These are phyloP conservation scores for Poecilia gillii DNA, from an alignment of 2,797 vertebrate genomes.

Conservation along the genomic window DNA sequence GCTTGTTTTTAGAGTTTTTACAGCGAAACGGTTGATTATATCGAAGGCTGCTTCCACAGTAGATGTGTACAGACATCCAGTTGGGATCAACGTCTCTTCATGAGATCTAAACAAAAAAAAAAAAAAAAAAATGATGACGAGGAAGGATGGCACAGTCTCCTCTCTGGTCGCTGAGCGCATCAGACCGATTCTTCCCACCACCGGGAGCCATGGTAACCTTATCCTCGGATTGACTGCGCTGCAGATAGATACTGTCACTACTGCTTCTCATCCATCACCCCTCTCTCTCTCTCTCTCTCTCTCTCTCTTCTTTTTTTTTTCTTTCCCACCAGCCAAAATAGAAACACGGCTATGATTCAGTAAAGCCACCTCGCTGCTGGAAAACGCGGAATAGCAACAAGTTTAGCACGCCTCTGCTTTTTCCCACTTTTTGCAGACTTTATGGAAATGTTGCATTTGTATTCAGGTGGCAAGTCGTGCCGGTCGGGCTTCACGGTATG, in stretches of 20 bases:
- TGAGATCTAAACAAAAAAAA: background rate
- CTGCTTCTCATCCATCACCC: slow-evolving; percentile 55
- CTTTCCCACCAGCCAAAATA: slow-evolving; percentile 42
- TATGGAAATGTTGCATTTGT: slow-evolving; percentile 29
- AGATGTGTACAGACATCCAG: background rate
- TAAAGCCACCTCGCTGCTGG: slow-evolving; percentile 5
- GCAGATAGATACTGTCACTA: slow-evolving; percentile 75
- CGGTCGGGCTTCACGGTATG: background rate
- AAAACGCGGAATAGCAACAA: slow-evolving; percentile 16
- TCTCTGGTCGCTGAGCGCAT: slow-evolving; percentile 71
- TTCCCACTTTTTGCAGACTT: slow-evolving; percentile 38
- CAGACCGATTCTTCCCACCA: slow-evolving; percentile 67
- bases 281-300: slow-evolving; percentile 19
- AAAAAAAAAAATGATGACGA: background rate
- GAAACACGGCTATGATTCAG: slow-evolving; percentile 41
- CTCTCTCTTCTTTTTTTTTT: slow-evolving; percentile 5
- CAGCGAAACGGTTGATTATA: background rate
- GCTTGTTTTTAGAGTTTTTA: background rate
- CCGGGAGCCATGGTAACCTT: slow-evolving; percentile 78
- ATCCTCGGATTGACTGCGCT: slow-evolving; percentile 68
- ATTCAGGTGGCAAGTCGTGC: slow-evolving; percentile 17
- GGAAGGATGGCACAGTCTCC: slow-evolving; percentile 37
- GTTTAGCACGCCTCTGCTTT: slow-evolving; percentile 33
- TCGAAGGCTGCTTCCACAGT: background rate
- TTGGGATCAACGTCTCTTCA: background rate